Evolutionary conservation across 2,797 vertebrate species (phyloP).

Genomic region (Pseudochirops cupreus): DNA sequence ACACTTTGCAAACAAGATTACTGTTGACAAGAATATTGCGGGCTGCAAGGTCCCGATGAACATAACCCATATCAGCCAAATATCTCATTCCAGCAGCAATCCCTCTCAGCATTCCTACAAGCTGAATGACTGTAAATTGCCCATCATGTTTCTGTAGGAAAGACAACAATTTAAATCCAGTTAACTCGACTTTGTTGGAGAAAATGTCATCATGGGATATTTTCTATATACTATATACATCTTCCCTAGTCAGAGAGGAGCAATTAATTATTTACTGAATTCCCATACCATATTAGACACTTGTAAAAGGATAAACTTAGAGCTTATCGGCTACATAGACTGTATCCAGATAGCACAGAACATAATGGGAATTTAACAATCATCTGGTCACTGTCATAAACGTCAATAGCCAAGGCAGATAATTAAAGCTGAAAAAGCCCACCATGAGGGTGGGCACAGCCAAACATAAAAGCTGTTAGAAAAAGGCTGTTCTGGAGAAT

Average conservation of each 20-base stretch:
- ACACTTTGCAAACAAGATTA: conserved; percentile 99
- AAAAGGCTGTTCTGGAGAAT: not conserved
- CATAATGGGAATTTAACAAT: not conserved
- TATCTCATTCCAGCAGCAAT: conserved; percentile 99
- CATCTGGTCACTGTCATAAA: not conserved
- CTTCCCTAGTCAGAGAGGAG: not conserved
- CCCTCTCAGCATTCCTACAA: conserved; percentile 98
- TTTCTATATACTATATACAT: not conserved
- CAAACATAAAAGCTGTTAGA: not conserved
- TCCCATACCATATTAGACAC: not conserved
- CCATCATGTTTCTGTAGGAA: conserved; percentile 95
- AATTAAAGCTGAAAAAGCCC: not conserved
- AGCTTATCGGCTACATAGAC: conserved; percentile 1
- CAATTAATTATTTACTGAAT: conserved; percentile 16
- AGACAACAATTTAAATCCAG: conserved; percentile 75
- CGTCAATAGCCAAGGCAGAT: not conserved
- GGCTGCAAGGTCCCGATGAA: conserved; percentile 98
- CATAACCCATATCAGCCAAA: conserved; percentile 98
- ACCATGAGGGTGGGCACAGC: not conserved
- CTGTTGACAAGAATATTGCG: conserved; percentile 99
- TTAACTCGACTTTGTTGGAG: not conserved
- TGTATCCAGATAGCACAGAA: conserved; percentile 20
- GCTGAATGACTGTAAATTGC: conserved; percentile 98
- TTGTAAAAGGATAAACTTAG: not conserved
- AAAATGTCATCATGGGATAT: conserved; percentile 20